Percentiles rank a stretch among this genome's conserved stretches.
Evolutionary conservation across 2,797 vertebrate genomes (phyloP).

Genomic region (Leptatherina wallacei): DNA sequence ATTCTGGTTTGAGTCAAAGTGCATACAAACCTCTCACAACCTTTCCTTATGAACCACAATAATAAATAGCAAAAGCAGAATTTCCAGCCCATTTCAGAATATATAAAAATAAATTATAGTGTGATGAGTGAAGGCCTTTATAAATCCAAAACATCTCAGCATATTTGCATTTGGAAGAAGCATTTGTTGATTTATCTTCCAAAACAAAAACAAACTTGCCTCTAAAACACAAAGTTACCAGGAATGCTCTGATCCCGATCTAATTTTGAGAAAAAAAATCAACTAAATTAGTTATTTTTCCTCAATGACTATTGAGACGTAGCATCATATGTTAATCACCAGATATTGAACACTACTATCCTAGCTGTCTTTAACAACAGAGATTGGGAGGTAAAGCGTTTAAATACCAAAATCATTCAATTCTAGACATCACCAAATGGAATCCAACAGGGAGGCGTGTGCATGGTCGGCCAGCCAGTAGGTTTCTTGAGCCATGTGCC

Average conservation of each 20-base stretch:
- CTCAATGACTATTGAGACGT: no score
- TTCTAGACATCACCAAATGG: no score
- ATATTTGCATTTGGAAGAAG: slow-evolving; percentile 27
- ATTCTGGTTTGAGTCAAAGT: slow-evolving; percentile 3
- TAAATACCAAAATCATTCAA: no score
- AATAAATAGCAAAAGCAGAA: background rate
- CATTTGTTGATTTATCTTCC: slow-evolving; percentile 17
- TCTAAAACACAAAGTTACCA: background rate
- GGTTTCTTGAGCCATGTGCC: no score
- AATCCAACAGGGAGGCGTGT: no score
- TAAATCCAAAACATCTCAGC: slow-evolving; percentile 2
- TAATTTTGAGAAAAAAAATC: background rate
- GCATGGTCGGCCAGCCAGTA: no score
- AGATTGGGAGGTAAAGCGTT: no score
- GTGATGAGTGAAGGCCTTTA: slow-evolving; percentile 1
- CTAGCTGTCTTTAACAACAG: no score
- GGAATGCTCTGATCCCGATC: background rate
- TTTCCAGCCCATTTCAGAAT: background rate
- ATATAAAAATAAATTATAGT: background rate
- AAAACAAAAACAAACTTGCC: background rate
- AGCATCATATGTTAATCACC: no score
- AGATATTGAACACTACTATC: no score
- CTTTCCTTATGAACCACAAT: background rate
- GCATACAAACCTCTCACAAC: background rate
- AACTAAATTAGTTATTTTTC: no score